Conservation (phyloP, 2,797 vertebrate genomes). For the Xerus rutilus region DNA sequence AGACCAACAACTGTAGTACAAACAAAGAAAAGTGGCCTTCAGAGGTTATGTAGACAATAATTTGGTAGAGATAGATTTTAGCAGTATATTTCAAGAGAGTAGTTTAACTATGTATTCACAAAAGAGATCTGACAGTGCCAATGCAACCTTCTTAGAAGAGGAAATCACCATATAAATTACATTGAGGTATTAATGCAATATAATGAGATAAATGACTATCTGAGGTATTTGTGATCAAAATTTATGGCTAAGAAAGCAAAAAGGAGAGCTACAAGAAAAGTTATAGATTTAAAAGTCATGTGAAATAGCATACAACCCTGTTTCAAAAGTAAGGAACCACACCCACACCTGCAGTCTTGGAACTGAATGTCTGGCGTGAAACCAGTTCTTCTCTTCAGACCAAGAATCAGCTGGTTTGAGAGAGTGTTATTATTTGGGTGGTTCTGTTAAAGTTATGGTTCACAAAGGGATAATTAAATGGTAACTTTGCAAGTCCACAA, state of each 20-base stretch:
- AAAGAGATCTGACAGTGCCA: neutral
- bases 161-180: neutral
- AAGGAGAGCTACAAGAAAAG: neutral
- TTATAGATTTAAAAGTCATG: neutral
- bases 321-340: neutral
- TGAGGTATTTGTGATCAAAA: neutral
- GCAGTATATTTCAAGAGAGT: neutral
- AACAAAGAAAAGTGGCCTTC: neutral
- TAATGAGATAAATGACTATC: neutral
- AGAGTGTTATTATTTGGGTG: neutral
- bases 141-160: fast-evolving
- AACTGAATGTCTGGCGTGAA: neutral
- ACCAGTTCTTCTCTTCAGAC: neutral
- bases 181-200: neutral
- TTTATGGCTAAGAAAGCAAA: neutral
- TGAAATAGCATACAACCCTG: neutral
- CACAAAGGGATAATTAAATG: neutral
- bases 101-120: neutral
- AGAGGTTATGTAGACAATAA: neutral
- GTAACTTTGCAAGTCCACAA: neutral
- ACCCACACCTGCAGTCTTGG: neutral
- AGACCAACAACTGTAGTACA: neutral
- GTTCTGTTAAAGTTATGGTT: neutral
- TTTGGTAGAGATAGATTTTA: neutral
- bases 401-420: neutral